Evolutionary conservation across 2,888 invertebrate genomes (phyloP).

Genomic region (Euzetes globulus): DNA sequence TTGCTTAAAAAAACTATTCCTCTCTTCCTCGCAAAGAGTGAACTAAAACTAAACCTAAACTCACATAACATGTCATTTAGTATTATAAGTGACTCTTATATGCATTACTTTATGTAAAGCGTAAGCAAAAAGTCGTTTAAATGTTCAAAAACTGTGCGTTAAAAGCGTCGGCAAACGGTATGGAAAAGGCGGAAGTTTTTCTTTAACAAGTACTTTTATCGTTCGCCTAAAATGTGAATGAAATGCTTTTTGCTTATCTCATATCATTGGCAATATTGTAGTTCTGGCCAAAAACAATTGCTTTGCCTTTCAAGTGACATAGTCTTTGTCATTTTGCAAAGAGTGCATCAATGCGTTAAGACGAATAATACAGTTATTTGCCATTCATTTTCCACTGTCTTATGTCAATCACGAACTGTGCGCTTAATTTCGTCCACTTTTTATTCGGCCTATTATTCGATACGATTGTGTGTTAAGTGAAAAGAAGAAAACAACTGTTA

Average conservation of each 20-base stretch:
- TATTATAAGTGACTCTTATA: slow-evolving; percentile 1
- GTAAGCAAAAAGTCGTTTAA: neutral
- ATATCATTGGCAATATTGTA: neutral
- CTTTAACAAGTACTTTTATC: neutral
- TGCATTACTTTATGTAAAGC: neutral
- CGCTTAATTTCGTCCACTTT: neutral
- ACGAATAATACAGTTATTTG: neutral
- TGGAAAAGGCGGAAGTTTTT: slow-evolving; percentile 1
- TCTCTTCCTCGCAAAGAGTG: neutral
- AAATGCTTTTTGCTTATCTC: neutral
- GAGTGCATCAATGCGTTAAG: slow-evolving; percentile 24
- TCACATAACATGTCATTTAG: slow-evolving; percentile 19
- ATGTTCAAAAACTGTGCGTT: too few species aligned
- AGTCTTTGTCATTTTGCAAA: neutral
- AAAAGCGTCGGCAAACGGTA: neutral
- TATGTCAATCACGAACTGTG: neutral
- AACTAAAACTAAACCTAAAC: neutral
- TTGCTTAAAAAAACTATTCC: neutral
- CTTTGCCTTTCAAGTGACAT: too few species aligned
- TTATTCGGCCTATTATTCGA: too few species aligned
- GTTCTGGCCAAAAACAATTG: neutral
- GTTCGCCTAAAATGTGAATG: too few species aligned
- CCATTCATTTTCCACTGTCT: neutral
- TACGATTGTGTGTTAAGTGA: neutral
- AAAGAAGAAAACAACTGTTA: too few species aligned